Evolutionary conservation across 2,888 invertebrate genomes (phyloP), one percentile per base, ranked within the genome.

Genomic region (Drosophila parthenogenetica): DNA sequence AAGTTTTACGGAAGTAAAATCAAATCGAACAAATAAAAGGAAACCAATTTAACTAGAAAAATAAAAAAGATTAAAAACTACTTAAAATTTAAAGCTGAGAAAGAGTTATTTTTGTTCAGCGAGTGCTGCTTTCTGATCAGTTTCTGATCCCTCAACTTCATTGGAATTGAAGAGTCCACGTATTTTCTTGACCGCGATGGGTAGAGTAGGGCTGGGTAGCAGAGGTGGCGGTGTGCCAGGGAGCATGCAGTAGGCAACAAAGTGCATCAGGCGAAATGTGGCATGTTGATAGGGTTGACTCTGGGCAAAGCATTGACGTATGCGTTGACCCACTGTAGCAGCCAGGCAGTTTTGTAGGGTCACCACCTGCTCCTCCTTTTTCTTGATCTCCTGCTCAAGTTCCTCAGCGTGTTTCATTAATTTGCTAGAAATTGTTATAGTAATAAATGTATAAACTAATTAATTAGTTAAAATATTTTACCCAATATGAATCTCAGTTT

Each of bases 211-310:
- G 0, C 76, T 58, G 22, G 80, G 81, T 3, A 77, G 3, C 0
- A 59, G 17, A 0, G 90, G 81, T 0, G 88, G 88, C 1, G 90
- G 87, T 2, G 89, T 79, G n/a, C 87, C 90, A 0, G 91, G 91
- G 3, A 91, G 68, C 58, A 90, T 72, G 46, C 80, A 90, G 60
- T 79, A 89, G 14, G 86, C 86, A 5, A 90, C 70, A 65, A 89
- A 85, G 72, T 91, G 91, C 16, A 91, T 57, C 53, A 91, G 69
- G 3, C 85, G 73, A 29, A 87, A 80, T 1, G 90, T 89, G 45
- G 84, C 74, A 11, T 69, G 69, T 32, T 90, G 88, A 19, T 87
- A 88, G 0, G 64, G 16, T n/a, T 88, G 43, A 13, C 84, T 72
- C 37, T 86, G 78, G 11, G 73, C 66, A 64, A 89, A 88, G 48